phyloP scores from a whole-genome alignment of 1,140 invertebrate genomes.

The Diuraphis noxia region DNA sequence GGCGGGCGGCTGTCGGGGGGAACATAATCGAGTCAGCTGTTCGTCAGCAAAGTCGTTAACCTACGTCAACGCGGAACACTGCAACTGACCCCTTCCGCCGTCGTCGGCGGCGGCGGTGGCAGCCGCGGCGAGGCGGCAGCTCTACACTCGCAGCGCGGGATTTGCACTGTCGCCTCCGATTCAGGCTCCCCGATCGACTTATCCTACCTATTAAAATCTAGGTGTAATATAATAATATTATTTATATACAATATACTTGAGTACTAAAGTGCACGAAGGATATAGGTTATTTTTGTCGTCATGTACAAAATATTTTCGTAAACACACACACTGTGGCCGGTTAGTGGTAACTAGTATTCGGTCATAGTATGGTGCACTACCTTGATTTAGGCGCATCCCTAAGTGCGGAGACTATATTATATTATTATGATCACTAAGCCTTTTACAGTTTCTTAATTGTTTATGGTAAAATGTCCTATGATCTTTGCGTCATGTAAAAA shows the following conservation, averaged over 20 bases:
- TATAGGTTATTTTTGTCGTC: not conserved
- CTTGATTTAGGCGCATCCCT: not conserved
- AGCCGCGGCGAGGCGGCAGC: not conserved
- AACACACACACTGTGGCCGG: too few species aligned
- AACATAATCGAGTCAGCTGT: conserved; percentile 51
- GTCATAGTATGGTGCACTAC: not conserved
- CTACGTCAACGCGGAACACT: conserved; percentile 54
- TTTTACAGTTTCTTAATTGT: not conserved
- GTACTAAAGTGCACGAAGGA: not conserved
- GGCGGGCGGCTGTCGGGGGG: not conserved
- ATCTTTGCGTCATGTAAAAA: not conserved
- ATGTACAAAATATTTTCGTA: not conserved
- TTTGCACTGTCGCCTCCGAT: conserved; percentile 1
- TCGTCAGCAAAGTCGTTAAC: conserved; percentile 53
- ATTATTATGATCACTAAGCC: not conserved
- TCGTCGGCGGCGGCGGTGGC: not conserved
- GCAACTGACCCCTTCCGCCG: conserved; percentile 52
- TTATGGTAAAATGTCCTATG: too few species aligned
- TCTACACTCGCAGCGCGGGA: not conserved
- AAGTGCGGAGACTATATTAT: not conserved
- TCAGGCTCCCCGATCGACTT: not conserved
- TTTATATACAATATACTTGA: not conserved
- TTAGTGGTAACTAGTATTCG: not conserved
- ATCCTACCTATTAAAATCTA: not conserved
- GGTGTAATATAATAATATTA: not conserved